phyloP scores from a whole-genome alignment of 1,140 invertebrate species.

The Portunus trituberculatus region DNA sequence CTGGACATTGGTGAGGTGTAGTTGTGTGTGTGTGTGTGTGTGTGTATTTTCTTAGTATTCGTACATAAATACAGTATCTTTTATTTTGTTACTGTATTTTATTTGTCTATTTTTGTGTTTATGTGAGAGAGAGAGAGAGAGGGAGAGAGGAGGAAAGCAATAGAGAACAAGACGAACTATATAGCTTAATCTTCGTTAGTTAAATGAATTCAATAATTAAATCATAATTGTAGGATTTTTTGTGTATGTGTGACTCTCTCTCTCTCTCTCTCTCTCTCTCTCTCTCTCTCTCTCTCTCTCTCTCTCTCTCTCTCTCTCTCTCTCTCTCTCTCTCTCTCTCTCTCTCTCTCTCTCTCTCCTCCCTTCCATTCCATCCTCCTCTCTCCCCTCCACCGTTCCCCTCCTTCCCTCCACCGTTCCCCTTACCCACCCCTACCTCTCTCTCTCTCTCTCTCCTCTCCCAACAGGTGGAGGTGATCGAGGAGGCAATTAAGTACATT shows the following conservation, averaged over 20 bases:
- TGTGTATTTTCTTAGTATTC: too few species aligned
- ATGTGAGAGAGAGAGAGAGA: neutral
- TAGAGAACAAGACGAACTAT: too few species aligned
- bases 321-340: neutral
- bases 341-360: neutral
- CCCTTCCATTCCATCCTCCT: neutral
- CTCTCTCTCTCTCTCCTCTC: neutral
- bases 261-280: neutral
- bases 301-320: neutral
- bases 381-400: neutral
- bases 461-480: conserved; percentile 80
- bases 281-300: neutral
- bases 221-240: too few species aligned
- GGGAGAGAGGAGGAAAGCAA: too few species aligned
- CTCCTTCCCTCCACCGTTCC: neutral
- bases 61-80: too few species aligned
- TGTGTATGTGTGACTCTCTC: neutral
- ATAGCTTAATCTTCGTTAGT: too few species aligned
- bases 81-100: too few species aligned
- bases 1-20: too few species aligned
- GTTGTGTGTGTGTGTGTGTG: too few species aligned
- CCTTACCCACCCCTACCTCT: neutral
- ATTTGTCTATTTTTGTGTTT: too few species aligned
- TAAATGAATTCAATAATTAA: too few species aligned
- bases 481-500: conserved; percentile 80